These are phyloP conservation scores for Busseola fusca DNA, from an alignment of 2,888 invertebrate genomes.

Conservation along the genomic window DNA sequence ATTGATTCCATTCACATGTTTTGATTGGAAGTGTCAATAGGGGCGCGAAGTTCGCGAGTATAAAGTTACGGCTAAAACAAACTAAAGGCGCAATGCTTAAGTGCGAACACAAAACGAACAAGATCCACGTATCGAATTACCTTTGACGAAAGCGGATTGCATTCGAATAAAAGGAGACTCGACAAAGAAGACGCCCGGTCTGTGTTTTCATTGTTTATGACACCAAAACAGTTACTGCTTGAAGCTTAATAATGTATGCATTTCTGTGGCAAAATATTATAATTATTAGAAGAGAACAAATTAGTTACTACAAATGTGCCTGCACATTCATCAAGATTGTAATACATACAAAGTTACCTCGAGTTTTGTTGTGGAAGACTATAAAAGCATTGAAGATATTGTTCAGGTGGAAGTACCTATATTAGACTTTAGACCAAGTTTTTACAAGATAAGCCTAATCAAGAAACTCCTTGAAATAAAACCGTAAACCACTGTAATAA, in stretches of 20 bases:
- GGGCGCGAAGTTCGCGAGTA: slow-evolving; percentile 81
- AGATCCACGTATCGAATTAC: slow-evolving; percentile 85
- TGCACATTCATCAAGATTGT: neutral
- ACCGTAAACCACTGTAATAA: neutral
- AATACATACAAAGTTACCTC: neutral
- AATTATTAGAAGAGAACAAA: neutral
- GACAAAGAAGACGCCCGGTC: slow-evolving; percentile 62
- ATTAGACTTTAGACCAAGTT: neutral
- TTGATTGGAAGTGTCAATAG: slow-evolving; percentile 88
- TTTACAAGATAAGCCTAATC: neutral
- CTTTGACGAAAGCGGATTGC: slow-evolving; percentile 83
- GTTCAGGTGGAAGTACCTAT: neutral
- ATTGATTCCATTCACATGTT: slow-evolving; percentile 75
- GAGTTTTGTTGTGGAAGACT: neutral
- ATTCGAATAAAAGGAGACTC: slow-evolving; percentile 79
- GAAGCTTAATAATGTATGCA: neutral
- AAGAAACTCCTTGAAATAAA: slow-evolving; percentile 9
- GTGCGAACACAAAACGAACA: slow-evolving; percentile 87
- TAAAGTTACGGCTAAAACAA: slow-evolving; percentile 84
- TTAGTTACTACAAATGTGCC: neutral
- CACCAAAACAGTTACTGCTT: slow-evolving; percentile 55
- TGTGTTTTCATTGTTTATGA: slow-evolving; percentile 59
- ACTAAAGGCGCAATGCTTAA: slow-evolving; percentile 85
- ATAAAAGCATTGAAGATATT: neutral
- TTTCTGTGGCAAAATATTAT: neutral